Evolutionary conservation across 2,113 vertebrate genomes (phyloP), one percentile per base, ranked within the genome.

Genomic region (Dicerorhinus sumatrensis): DNA sequence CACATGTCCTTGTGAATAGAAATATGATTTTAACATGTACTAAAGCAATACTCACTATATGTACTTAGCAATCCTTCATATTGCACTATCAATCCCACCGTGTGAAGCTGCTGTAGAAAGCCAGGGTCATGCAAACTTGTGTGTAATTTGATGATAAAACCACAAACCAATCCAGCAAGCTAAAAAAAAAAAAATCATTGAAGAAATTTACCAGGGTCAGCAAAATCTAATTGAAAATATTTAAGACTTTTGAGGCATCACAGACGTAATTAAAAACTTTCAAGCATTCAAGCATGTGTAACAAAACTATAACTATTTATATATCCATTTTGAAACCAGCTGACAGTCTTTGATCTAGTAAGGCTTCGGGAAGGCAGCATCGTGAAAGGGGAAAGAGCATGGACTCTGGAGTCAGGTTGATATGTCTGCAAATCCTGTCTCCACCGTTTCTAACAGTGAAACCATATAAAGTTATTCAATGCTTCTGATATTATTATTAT

Each of bases 31-130:
- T 42, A 85, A 73, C 10, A 54, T 23, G 8, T 27, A 8, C 60
- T 51, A 58, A 33, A 36, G 12, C 13, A 42, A 86, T 97, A 99
- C 99, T 99, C 98, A 99, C 99, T 99, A 56, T 99, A 99, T 0
- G 99, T 99, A 95, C 99, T 99, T 62, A 99, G 99, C n/a, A 99
- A 99, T 91, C 99, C 99, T 98, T 99, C 99, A 86, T 99, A 99
- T 76, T 99, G 99, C 51, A 99, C 99, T 3, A 99, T 98, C 94
- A 99, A 97, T 18, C 99, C 99, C 73, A 99, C 99, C 0, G 99
- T 99, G 85, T 99, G 99, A 80, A 99, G 99, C 98, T 99, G 99
- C 91, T 98, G 99, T 21, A 99, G 98, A 98, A 99, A 99, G 91
- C 98, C 98, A 97, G 99, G 99, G 97, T 99, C 99, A 9, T 99